phyloP scores from a whole-genome alignment of 2,113 vertebrate species.

The Dipodomys ordii region DNA sequence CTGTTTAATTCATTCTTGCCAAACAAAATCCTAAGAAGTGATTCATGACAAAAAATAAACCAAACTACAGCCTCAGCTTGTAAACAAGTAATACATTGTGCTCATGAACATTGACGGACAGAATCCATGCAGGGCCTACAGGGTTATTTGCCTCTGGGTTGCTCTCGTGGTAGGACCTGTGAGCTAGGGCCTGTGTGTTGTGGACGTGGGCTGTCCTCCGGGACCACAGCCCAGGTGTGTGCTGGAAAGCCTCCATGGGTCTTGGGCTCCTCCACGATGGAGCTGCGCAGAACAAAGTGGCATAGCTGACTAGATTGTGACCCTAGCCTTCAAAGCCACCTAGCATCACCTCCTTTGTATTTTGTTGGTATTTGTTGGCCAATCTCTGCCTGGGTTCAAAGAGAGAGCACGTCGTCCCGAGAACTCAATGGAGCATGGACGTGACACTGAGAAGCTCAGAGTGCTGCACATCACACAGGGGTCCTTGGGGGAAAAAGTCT shows the following conservation, averaged over 20 bases:
- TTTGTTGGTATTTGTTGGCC: background rate
- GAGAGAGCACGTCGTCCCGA: background rate
- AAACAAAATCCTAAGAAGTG: background rate
- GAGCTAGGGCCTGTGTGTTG: too few relatives aligned
- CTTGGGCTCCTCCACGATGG: background rate
- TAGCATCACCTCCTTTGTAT: background rate
- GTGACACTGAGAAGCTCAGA: background rate
- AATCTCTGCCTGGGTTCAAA: background rate
- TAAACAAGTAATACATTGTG: background rate
- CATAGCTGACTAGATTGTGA: background rate
- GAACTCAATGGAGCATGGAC: fast-evolving
- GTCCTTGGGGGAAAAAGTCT: background rate
- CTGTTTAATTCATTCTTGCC: background rate
- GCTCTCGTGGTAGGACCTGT: background rate
- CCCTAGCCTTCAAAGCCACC: background rate
- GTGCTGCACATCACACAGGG: background rate
- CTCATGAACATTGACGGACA: background rate
- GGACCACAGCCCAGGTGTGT: background rate
- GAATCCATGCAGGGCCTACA: background rate
- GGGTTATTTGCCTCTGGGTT: background rate
- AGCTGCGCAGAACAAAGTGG: background rate
- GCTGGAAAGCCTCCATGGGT: background rate
- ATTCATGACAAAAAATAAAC: background rate
- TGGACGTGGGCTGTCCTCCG: too few relatives aligned
- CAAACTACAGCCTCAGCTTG: background rate